Evolutionary conservation across 53 echinoderm and acorn worm species (phyloP).

Genomic region (Patiria pectinifera): DNA sequence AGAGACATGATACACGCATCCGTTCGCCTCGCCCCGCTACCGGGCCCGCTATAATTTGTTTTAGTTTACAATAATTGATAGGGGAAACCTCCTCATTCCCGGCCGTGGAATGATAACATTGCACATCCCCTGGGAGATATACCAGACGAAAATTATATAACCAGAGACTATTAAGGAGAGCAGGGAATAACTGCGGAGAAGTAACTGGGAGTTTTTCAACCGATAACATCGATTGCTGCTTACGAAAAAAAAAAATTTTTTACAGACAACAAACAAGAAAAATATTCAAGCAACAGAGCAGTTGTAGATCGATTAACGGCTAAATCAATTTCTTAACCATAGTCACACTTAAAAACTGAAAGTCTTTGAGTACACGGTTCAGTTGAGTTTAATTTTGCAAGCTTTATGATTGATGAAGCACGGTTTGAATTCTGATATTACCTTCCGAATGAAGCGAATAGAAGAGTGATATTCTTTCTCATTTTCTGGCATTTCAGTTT

Average conservation of each 20-base stretch:
- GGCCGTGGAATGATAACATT: slow-evolving; percentile 33
- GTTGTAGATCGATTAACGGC: neutral
- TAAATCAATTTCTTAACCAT: neutral
- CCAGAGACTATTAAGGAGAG: neutral
- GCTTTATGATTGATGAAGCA: neutral
- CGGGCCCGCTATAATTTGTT: slow-evolving; percentile 64
- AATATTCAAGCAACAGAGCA: neutral
- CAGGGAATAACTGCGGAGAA: neutral
- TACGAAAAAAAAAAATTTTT: neutral
- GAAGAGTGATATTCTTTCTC: no score
- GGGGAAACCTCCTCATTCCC: slow-evolving; percentile 16
- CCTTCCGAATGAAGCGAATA: no score
- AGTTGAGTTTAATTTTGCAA: neutral
- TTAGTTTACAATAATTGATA: slow-evolving; percentile 66
- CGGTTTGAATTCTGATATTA: no score
- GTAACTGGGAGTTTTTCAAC: neutral
- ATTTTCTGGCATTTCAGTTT: no score
- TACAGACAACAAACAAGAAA: neutral
- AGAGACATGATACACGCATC: slow-evolving; percentile 45
- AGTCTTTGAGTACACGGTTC: neutral
- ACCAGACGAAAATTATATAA: slow-evolving; percentile 1
- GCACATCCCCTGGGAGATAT: neutral
- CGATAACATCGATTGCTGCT: neutral
- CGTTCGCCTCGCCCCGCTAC: slow-evolving; percentile 35
- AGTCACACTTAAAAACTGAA: neutral